These are phyloP conservation scores for Erpornis zantholeuca DNA, from an alignment of 2,113 vertebrate genomes.

Conservation along the genomic window DNA sequence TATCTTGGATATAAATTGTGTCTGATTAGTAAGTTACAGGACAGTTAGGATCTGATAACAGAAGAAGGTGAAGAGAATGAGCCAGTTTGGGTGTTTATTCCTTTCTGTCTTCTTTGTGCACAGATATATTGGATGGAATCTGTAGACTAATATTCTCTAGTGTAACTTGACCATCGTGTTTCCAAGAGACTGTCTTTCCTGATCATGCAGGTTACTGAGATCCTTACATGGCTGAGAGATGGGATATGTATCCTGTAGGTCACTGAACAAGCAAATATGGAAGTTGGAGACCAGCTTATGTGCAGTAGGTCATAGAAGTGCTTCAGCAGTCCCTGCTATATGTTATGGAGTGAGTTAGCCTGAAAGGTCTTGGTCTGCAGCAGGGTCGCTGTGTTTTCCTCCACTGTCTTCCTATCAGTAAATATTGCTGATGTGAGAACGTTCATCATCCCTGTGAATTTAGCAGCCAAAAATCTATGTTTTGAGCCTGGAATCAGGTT, in stretches of 20 bases:
- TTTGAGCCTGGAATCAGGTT: not conserved
- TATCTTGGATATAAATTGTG: not conserved
- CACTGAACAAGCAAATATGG: not conserved
- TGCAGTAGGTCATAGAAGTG: not conserved
- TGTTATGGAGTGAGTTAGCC: not conserved
- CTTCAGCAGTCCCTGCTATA: accelerated
- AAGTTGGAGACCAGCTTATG: not conserved
- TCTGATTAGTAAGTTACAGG: not conserved
- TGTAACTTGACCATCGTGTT: not conserved
- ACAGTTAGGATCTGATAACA: not conserved
- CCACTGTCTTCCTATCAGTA: not conserved
- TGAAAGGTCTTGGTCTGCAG: not conserved
- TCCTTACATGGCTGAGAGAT: not conserved
- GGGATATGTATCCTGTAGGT: accelerated
- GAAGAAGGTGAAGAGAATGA: not conserved
- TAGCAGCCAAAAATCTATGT: not conserved
- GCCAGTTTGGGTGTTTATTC: not conserved
- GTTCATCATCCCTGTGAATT: not conserved
- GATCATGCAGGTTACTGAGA: not conserved
- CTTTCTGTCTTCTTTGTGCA: not conserved
- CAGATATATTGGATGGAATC: not conserved
- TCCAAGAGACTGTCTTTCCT: not conserved
- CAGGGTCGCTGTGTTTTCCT: not conserved
- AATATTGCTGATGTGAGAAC: not conserved
- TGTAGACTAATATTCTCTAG: not conserved